A percentile compares a stretch with the other conserved stretches of the same genome.
Evolutionary conservation across 2,113 vertebrate genomes (phyloP).

Genomic region (Calidris pugnax): DNA sequence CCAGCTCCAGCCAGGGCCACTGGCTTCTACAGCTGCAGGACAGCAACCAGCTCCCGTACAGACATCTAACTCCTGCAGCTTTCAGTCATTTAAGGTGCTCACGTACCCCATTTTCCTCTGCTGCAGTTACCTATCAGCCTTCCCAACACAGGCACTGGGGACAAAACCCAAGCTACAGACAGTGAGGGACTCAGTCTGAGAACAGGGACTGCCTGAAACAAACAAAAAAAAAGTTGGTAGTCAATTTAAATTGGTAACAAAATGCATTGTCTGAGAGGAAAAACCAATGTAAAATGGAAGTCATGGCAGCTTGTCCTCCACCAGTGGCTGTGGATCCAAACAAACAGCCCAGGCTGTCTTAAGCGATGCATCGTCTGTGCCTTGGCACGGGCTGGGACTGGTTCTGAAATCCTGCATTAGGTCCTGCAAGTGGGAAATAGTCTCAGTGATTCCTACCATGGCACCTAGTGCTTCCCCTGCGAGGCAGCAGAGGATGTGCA

Average conservation of each 20-base stretch:
- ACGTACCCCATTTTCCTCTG: neutral
- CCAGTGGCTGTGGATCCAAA: neutral
- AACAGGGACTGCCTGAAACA: neutral
- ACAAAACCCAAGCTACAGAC: neutral
- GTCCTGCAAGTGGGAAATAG: neutral
- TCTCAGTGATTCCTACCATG: neutral
- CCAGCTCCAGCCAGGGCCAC: neutral
- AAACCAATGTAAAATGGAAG: neutral
- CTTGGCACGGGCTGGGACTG: neutral
- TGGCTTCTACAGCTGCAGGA: neutral
- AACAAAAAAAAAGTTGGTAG: neutral
- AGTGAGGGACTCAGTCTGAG: neutral
- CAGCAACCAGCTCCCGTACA: neutral
- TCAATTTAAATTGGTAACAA: neutral
- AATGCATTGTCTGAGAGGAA: neutral
- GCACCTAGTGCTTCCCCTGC: neutral
- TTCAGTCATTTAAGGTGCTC: neutral
- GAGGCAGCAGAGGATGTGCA: neutral
- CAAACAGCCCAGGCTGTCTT: neutral
- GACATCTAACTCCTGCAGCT: neutral
- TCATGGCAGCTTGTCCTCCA: neutral
- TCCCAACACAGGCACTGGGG: neutral
- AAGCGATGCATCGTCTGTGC: neutral
- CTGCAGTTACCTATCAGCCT: neutral
- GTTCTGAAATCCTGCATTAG: neutral